These are phyloP conservation scores for Scaptodrosophila lebanonensis DNA, from an alignment of 1,140 invertebrate species.

Conservation along the genomic window DNA sequence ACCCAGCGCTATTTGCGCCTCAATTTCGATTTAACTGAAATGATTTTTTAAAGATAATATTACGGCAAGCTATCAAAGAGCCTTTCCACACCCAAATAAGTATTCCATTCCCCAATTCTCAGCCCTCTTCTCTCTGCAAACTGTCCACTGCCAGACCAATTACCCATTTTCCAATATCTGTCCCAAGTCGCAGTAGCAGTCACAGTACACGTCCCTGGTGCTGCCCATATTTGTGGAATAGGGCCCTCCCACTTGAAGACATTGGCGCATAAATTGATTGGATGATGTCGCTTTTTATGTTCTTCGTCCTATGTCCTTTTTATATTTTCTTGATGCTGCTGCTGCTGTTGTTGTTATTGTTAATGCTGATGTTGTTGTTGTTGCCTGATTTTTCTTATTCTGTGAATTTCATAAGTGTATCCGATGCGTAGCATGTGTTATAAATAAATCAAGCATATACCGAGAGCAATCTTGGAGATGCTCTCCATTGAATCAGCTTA, in stretches of 20 bases:
- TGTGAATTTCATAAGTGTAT: slow-evolving; percentile 63
- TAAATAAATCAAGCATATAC: slow-evolving; percentile 69
- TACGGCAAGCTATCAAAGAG: slow-evolving; percentile 50
- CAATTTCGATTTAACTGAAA: slow-evolving; percentile 66
- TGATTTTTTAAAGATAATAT: slow-evolving; percentile 74
- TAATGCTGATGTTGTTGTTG: not conserved
- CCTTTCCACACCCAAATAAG: too few species aligned
- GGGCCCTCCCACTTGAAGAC: slow-evolving; percentile 55
- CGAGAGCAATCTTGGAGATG: slow-evolving; percentile 54
- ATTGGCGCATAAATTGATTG: slow-evolving; percentile 73
- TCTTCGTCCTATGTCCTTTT: slow-evolving; percentile 53
- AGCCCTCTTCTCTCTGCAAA: not conserved
- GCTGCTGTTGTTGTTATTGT: slow-evolving; percentile 9
- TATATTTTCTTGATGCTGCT: slow-evolving; percentile 19
- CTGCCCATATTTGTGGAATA: not conserved
- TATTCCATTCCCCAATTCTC: too few species aligned
- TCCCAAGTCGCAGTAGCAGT: slow-evolving; percentile 24
- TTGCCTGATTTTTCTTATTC: slow-evolving; percentile 30
- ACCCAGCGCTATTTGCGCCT: slow-evolving; percentile 38
- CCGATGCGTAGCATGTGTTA: slow-evolving; percentile 68
- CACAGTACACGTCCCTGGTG: slow-evolving; percentile 18
- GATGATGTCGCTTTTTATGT: slow-evolving; percentile 75
- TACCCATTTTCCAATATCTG: slow-evolving; percentile 68
- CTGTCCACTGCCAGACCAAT: slow-evolving; percentile 49
- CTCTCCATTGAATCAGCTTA: slow-evolving; percentile 15